Conservation (phyloP, 2,888 invertebrate genomes). For the Timandra comae region DNA sequence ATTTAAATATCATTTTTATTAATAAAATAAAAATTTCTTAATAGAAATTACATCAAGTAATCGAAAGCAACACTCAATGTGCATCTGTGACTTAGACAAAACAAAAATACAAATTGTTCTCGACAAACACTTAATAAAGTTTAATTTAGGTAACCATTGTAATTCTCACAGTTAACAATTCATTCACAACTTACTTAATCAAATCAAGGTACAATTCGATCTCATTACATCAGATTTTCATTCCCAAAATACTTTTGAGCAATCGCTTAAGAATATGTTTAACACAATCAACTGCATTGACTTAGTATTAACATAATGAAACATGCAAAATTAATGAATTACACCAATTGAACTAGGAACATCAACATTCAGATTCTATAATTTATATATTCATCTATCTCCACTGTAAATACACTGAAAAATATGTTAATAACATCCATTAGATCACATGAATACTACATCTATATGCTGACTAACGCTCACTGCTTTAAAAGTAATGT, state of each 20-base stretch:
- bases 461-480: slow-evolving; percentile 32
- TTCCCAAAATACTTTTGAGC: slow-evolving; percentile 52
- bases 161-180: slow-evolving; percentile 30
- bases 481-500: slow-evolving; percentile 28
- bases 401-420: slow-evolving; percentile 53
- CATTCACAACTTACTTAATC: slow-evolving; percentile 18
- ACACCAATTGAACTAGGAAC: slow-evolving; percentile 55
- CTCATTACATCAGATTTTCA: slow-evolving; percentile 29
- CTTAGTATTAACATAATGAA: slow-evolving; percentile 25
- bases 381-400: slow-evolving; percentile 31
- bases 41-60: slow-evolving; percentile 2
- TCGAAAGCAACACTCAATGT: slow-evolving; percentile 9
- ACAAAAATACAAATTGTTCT: slow-evolving; percentile 52
- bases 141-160: slow-evolving; percentile 51
- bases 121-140: slow-evolving; percentile 37
- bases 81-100: slow-evolving; percentile 56
- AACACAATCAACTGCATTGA: slow-evolving; percentile 32
- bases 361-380: slow-evolving; percentile 45
- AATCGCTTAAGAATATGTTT: slow-evolving; percentile 35
- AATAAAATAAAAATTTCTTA: slow-evolving; percentile 2
- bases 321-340: slow-evolving; percentile 42
- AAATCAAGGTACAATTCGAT: slow-evolving; percentile 6
- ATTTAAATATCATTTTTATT: slow-evolving; percentile 5
- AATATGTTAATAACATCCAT: slow-evolving; percentile 49
- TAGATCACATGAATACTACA: slow-evolving; percentile 47